A percentile compares a stretch with the other conserved stretches of the same genome.
Conservation (phyloP, 1,140 invertebrate species). For the Papilio machaon region DNA sequence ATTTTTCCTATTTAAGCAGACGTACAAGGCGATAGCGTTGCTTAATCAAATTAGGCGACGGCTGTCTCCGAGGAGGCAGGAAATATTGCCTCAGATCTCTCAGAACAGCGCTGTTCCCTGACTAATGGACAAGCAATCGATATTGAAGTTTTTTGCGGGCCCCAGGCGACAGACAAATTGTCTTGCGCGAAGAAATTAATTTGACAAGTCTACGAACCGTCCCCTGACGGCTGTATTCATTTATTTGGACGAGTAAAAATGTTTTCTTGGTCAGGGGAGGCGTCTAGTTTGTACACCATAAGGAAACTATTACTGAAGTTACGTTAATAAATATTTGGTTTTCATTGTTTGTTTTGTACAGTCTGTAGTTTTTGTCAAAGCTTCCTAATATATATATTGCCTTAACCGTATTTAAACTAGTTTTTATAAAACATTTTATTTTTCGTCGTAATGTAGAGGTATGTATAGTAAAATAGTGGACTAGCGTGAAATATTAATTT, state of each 20-base stretch:
- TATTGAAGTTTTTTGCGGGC: constrained; percentile 70
- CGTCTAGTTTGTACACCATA: constrained; percentile 37
- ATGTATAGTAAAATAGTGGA: no score
- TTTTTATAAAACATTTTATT: no score
- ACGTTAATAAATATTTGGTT: neutral
- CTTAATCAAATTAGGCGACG: constrained; percentile 37
- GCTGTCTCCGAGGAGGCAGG: constrained; percentile 41
- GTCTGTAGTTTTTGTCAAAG: no score
- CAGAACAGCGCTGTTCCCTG: constrained; percentile 45
- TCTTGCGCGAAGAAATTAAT: constrained; percentile 78
- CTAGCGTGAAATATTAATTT: neutral
- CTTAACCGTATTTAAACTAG: no score
- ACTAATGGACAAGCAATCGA: constrained; percentile 70
- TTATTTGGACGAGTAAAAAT: constrained; percentile 78
- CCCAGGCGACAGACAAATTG: constrained; percentile 72
- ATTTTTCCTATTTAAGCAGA: neutral
- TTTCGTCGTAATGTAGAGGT: no score
- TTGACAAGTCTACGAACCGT: constrained; percentile 72
- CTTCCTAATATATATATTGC: no score
- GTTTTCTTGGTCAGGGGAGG: constrained; percentile 59
- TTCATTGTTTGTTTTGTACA: neutral
- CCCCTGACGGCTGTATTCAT: constrained; percentile 75
- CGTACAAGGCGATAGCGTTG: neutral
- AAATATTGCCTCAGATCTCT: constrained; percentile 47
- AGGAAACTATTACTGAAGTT: constrained; percentile 27